phyloP scores from a whole-genome alignment of 2,113 vertebrate genomes.

The Anoura caudifer region DNA sequence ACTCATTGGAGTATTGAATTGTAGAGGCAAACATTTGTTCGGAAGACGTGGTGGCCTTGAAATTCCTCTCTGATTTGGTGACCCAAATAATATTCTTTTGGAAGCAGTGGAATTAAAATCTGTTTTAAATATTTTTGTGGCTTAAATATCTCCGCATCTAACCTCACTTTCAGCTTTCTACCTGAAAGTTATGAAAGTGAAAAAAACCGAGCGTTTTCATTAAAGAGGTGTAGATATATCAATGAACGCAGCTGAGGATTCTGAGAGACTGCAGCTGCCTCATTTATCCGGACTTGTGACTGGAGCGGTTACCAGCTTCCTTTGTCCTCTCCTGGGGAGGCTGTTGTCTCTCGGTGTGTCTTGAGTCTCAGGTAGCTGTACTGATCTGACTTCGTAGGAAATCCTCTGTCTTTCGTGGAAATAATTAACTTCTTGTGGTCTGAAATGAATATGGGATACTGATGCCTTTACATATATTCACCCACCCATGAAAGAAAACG shows the following conservation, averaged over 20 bases:
- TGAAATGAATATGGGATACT: background rate
- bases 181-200: background rate
- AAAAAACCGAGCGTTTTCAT: background rate
- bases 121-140: background rate
- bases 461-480: background rate
- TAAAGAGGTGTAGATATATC: background rate
- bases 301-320: background rate
- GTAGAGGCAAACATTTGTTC: background rate
- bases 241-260: background rate
- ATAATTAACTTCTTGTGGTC: background rate
- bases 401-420: background rate
- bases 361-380: background rate
- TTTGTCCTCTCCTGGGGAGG: background rate
- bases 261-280: background rate
- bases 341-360: background rate
- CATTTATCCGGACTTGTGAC: background rate
- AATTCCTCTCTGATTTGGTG: background rate
- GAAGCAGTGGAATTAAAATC: background rate
- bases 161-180: background rate
- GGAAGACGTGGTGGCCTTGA: background rate
- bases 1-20: background rate
- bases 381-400: background rate
- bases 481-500: background rate
- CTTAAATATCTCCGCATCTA: background rate
- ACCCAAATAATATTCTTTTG: background rate